These are phyloP conservation scores for Pygmarrhopalites habei DNA, from an alignment of 1,140 invertebrate genomes.

Conservation along the genomic window DNA sequence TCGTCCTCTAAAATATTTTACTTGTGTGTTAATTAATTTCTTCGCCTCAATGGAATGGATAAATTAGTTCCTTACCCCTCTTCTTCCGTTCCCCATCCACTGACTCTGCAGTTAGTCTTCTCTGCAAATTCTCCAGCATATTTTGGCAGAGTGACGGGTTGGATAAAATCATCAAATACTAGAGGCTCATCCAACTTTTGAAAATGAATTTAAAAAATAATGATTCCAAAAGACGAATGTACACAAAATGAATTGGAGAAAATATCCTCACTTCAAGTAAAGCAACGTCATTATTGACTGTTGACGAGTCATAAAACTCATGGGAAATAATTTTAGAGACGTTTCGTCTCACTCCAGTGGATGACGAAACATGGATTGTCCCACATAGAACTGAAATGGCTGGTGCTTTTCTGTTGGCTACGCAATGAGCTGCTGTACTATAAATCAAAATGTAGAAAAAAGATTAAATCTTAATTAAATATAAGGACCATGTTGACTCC, in stretches of 20 bases:
- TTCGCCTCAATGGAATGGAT: too few relatives aligned
- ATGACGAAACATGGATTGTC: neutral
- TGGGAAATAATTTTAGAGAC: constrained; percentile 7
- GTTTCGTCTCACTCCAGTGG: neutral
- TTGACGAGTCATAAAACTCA: constrained; percentile 7
- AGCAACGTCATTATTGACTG: constrained; percentile 24
- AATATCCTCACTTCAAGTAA: constrained; percentile 3
- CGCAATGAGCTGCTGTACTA: neutral
- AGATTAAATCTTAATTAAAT: neutral
- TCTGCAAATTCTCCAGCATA: neutral
- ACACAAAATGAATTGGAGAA: neutral
- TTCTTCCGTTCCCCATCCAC: constrained; percentile 49
- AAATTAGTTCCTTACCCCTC: too few relatives aligned
- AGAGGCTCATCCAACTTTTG: neutral
- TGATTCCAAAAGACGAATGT: neutral
- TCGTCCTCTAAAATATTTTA: too few relatives aligned
- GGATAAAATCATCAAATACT: neutral
- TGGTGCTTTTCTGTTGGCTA: neutral
- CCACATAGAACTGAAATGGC: neutral
- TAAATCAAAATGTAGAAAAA: neutral
- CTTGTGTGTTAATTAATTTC: too few relatives aligned
- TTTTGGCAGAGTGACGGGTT: neutral
- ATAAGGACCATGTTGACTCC: neutral
- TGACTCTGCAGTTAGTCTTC: neutral
- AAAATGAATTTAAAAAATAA: neutral